These are phyloP conservation scores for Bilobella aurantiaca DNA, from an alignment of 1,140 invertebrate species.

Conservation along the genomic window DNA sequence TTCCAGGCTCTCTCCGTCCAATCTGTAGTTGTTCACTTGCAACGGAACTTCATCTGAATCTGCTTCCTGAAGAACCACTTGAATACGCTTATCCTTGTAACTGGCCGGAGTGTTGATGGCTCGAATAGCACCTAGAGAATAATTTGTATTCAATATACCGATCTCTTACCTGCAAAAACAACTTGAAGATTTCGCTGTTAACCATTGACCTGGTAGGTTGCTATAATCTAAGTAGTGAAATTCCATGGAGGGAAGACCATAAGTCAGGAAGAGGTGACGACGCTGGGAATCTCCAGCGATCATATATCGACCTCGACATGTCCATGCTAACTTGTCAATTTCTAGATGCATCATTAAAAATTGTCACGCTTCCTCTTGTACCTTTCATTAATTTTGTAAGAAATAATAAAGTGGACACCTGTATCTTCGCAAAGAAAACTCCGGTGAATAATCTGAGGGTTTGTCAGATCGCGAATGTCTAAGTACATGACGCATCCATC, in stretches of 20 bases:
- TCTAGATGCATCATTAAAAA: neutral
- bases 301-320: slow-evolving; percentile 15
- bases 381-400: neutral
- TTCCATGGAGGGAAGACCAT: slow-evolving; percentile 19
- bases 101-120: slow-evolving; percentile 18
- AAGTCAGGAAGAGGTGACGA: slow-evolving; percentile 17
- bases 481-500: slow-evolving; percentile 23
- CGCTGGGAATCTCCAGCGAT: slow-evolving; percentile 8
- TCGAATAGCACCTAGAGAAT: slow-evolving; percentile 18
- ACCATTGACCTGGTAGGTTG: slow-evolving; percentile 22
- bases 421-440: slow-evolving; percentile 6
- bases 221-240: slow-evolving; percentile 25
- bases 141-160: too few relatives aligned
- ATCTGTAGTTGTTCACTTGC: slow-evolving; percentile 20
- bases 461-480: slow-evolving; percentile 20
- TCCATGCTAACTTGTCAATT: slow-evolving; percentile 18
- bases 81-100: slow-evolving; percentile 22
- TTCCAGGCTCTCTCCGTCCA: slow-evolving; percentile 22
- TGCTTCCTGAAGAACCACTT: slow-evolving; percentile 19
- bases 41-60: slow-evolving; percentile 15
- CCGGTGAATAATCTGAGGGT: slow-evolving; percentile 20
- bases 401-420: neutral
- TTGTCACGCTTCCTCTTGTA: neutral
- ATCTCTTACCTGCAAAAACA: too few relatives aligned
- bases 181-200: too few relatives aligned